Base-by-base conservation (phyloP, 2,113 vertebrate species). In the Heliornis fulica region DNA sequence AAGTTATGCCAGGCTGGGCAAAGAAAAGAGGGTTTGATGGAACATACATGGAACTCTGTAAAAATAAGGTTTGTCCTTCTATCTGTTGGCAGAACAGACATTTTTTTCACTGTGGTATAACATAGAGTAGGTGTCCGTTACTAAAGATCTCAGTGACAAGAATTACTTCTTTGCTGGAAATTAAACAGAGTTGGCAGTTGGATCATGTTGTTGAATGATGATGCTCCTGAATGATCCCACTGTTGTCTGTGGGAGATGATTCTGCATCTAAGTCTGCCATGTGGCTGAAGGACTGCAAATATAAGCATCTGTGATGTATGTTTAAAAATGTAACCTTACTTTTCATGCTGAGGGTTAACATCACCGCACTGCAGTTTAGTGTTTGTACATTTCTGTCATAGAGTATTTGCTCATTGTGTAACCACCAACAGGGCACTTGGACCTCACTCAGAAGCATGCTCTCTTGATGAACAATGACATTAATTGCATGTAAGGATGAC, bases 1-100 rank as follows among this genome's bases (percentile, higher is more conserved):
- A 99, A 94, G 98, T 99, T 36, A 98, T 99, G 98, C 99, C 99
- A 57, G 96, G 95, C 25, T 99, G 99, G 99, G 99, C 99, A 74
- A 98, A 98, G 97, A 99, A 99, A 94, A 99, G 96, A 96, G 99
- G 99, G 16, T 98, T 99, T 87, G 96, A 98, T 29, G 99, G 99
- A 64, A 97, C 97, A 2, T 99, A 98, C 38, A 89, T 88, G 83
- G 99, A 99, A 40, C 98, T 99, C 76, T 99, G 99, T 97, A 97
- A 97, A 98, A 99, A 98, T 97, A 97, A 97, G 97, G 99, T 99
- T 96, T 60, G 97, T 96, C 61, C 51, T 56, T 48, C 31, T 40
- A 1, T 28, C 45, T 40, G 0, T n/a, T 17, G 29, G 43, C 46
- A 9, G 17, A 14, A 23, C 19, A 34, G 63, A 23, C 5, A 0